Evolutionary conservation across 1,140 invertebrate species (phyloP), one percentile per base, ranked within the genome.

Genomic region (Listronotus bonariensis): DNA sequence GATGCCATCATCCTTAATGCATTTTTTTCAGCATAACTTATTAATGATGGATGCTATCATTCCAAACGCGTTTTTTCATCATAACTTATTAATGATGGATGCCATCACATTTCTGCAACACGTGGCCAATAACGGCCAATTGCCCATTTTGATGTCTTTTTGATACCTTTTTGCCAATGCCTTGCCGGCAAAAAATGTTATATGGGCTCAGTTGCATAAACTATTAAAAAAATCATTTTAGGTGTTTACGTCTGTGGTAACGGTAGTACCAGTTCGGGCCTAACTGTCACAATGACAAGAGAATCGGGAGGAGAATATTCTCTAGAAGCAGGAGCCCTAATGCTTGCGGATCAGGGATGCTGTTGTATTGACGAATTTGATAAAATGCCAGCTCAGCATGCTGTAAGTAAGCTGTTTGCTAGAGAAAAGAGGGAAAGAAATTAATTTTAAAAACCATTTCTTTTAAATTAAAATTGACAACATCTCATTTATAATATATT

Each of bases 321-420:
- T 3, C 80, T 97, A 51, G 94, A 97, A 81, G 93, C 93, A 9
- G 91, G 92, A 26, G 91, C 91, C 54, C 79, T 94, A 34, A 89
- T 93, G 60, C 78, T 93, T 45, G 88, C 91, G 34, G 92, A 96
- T 77, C 87, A 87, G 75, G 96, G 95, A 0, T 89, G 87, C 46
- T 98, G 95, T 78, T 96, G 93, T 72, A 93, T 97, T 42, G 96
- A 98, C 80, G 96, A 98, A 80, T 94, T 98, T 77, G 95, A 98
- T 79, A 97, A 97, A 84, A 93, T 97, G 87, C 80, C 83, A n/a
- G 60, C 63, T 17, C 75, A 79, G 68, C 71, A 75, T 66, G 65
- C 74, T 3, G 74, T 76, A 73, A 68, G 54, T 67, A 57, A 61
- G 15, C 1, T 2, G 14, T 49, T 20, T 49, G 1, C 14, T 20